Conservation (phyloP, 2,113 vertebrate species). For the Carettochelys insculpta region DNA sequence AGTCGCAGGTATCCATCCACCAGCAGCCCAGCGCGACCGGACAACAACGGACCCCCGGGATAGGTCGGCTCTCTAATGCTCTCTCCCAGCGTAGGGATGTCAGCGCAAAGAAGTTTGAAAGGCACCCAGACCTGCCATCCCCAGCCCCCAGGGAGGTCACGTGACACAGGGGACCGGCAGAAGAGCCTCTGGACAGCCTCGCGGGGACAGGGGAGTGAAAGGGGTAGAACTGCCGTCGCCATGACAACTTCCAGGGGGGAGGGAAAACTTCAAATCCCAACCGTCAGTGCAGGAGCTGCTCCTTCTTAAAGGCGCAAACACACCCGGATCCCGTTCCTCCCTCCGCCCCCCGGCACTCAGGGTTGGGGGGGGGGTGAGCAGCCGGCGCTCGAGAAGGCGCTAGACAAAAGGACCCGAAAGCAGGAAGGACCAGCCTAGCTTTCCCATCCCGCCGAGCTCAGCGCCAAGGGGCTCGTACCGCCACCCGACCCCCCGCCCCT, state of each 20-base stretch:
- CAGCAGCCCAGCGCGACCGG: neutral
- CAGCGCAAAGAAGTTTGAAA: neutral
- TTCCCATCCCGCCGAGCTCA: neutral
- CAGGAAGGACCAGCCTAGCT: neutral
- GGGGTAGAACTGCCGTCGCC: constrained; percentile 43
- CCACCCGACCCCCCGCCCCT: neutral
- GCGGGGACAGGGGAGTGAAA: neutral
- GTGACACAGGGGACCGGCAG: neutral
- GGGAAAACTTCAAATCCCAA: constrained; percentile 81
- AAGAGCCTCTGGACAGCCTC: constrained; percentile 13
- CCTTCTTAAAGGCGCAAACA: constrained; percentile 76
- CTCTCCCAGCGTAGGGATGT: neutral
- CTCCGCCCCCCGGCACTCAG: constrained; percentile 24
- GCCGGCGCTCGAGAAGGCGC: constrained; percentile 29
- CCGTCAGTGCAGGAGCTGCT: constrained; percentile 80
- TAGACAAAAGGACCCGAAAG: constrained; percentile 53
- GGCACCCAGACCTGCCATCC: neutral
- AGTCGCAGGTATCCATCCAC: neutral
- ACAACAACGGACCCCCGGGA: neutral
- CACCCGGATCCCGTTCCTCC: constrained; percentile 50
- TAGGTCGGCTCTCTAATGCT: neutral
- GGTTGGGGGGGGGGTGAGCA: constrained; percentile 30
- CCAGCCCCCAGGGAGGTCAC: neutral
- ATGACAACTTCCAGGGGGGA: constrained; percentile 61
- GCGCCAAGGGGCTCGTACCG: neutral